Evolutionary conservation across 2,888 invertebrate species (phyloP).

Genomic region (Hirtodrosophila cameraria): DNA sequence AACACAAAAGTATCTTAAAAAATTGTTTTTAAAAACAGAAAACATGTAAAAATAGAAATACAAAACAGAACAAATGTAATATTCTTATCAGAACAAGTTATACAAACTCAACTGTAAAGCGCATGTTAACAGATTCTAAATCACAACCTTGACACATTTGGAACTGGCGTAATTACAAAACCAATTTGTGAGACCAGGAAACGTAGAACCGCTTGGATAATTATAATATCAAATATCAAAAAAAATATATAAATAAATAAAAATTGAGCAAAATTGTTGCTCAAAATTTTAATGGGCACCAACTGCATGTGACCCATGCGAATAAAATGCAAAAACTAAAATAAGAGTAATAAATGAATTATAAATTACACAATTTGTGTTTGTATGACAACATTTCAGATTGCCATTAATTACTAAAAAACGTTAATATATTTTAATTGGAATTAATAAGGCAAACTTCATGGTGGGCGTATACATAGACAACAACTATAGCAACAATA

Average conservation of each 20-base stretch:
- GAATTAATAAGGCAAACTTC: constrained; percentile 6
- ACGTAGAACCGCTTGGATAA: constrained; percentile 19
- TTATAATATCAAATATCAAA: constrained; percentile 12
- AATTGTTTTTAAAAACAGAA: too few relatives aligned
- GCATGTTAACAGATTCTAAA: background rate
- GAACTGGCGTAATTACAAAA: constrained; percentile 28
- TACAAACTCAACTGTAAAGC: constrained; percentile 7
- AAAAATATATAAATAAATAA: background rate
- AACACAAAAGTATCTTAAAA: too few relatives aligned
- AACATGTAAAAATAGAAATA: too few relatives aligned
- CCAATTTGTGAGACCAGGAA: constrained; percentile 33
- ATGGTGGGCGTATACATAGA: constrained; percentile 44
- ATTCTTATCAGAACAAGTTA: constrained; percentile 20
- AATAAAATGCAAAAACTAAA: constrained; percentile 4
- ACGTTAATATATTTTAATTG: constrained; percentile 19
- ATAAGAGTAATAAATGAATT: constrained; percentile 14
- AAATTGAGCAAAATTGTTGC: constrained; percentile 2
- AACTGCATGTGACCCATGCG: background rate
- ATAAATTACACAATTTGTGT: constrained; percentile 6
- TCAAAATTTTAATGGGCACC: constrained; percentile 20
- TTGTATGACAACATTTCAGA: constrained; percentile 10
- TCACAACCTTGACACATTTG: constrained; percentile 42
- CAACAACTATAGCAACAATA: constrained; percentile 12
- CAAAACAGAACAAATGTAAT: too few relatives aligned
- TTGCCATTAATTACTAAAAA: constrained; percentile 13